Percentiles rank a stretch among this genome's conserved stretches.
Conservation (phyloP, 2,113 vertebrate species). For the Anseranas semipalmata region DNA sequence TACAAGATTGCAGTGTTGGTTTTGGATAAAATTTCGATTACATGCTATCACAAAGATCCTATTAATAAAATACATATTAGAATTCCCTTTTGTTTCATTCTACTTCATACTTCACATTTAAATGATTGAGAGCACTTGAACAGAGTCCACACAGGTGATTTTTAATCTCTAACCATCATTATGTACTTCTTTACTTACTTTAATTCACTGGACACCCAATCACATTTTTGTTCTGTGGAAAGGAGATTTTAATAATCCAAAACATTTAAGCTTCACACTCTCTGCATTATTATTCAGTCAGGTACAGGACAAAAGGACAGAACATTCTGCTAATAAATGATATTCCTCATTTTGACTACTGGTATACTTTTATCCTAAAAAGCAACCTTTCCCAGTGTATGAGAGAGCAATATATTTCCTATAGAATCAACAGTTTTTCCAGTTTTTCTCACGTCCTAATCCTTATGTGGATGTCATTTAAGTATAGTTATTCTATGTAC, state of each 20-base stretch:
- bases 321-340: neutral
- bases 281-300: neutral
- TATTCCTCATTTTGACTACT: neutral
- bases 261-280: neutral
- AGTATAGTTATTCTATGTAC: neutral
- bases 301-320: neutral
- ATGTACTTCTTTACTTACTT: neutral
- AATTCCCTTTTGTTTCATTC: neutral
- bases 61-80: slow-evolving; percentile 2
- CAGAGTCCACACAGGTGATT: neutral
- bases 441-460: neutral
- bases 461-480: neutral
- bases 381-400: neutral
- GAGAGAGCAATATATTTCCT: neutral
- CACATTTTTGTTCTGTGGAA: neutral
- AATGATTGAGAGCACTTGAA: neutral
- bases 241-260: slow-evolving; percentile 6
- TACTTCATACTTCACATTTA: neutral
- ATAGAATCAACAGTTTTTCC: neutral
- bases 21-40: slow-evolving; percentile 7
- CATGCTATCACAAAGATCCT: neutral
- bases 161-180: neutral
- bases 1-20: neutral
- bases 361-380: neutral
- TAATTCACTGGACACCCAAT: neutral